Evolutionary conservation across 2,797 vertebrate genomes (phyloP), one percentile per base, ranked within the genome.

Genomic region (Alectoris magna): DNA sequence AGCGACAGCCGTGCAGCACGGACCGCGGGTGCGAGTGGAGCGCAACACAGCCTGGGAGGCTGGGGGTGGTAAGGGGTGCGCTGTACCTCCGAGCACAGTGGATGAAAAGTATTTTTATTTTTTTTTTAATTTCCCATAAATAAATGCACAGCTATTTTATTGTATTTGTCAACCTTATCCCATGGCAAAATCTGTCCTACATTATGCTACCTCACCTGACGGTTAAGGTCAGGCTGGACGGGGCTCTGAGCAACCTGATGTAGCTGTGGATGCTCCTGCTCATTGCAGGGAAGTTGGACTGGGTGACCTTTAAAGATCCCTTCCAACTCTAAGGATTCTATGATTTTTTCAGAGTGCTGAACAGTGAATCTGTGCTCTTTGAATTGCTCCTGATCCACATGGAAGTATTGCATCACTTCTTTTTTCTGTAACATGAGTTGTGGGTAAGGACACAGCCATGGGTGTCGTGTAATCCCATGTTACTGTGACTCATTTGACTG

Each of bases 31-130:
- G 19, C 6, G 55, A 31, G 31, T 5, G 26, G 60, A 38, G 26
- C 17, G 13, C 38, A 41, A 38, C 26, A 19, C 38, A 19, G 60
- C 38, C 39, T 29, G 38, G 60, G 26, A 17, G 36, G 51, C 29
- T 15, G 10, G 51, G 27, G 5, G 8, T 13, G 48, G 51, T 29
- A 15, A 17, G 51, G 27, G 5, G 9, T 14, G 5, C 5, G 9
- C 5, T 5, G 2, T 18, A 1, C 1, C 6, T 21, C 29, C 1
- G 31, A 21, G 23, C 39, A 0, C 3, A 9, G 43, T 0, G 39
- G 43, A 0, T 26, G 38, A 38, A 63, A 19, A 41, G 31, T n/a
- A 11, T 14, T 27, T 16, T 16, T 56, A 8, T 16, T 17, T 16
- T 16, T 29, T 53, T 53, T 53, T 46, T 9, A 34, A 34, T 8